Percentiles rank a stretch among this genome's conserved stretches.
phyloP scores from a whole-genome alignment of 2,888 invertebrate genomes.

The Andrena marginata region DNA sequence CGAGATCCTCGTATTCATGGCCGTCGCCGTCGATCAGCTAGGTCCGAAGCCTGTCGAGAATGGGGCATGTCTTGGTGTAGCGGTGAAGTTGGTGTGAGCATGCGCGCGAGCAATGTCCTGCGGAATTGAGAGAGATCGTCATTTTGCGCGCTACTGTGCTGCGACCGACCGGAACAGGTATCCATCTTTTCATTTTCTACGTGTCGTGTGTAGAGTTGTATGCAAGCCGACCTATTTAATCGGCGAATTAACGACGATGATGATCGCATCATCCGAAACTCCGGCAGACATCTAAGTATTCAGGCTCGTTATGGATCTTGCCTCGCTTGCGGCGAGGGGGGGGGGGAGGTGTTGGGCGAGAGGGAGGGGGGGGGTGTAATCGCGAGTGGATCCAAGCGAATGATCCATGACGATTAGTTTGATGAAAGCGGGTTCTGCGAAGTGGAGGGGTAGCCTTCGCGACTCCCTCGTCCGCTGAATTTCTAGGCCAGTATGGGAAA shows the following conservation, averaged over 20 bases:
- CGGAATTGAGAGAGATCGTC: slow-evolving; percentile 7
- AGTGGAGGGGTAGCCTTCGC: background rate
- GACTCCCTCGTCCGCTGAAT: too few species aligned
- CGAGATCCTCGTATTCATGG: slow-evolving; percentile 52
- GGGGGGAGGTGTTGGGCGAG: background rate
- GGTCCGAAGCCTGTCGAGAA: slow-evolving; percentile 79
- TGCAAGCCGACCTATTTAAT: background rate
- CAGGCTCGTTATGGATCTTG: background rate
- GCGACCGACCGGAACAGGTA: slow-evolving; percentile 2
- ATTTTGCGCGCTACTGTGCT: slow-evolving; percentile 41
- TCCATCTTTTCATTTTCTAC: slow-evolving; percentile 4
- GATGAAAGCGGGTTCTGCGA: background rate
- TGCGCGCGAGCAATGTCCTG: slow-evolving; percentile 31
- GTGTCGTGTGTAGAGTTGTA: background rate
- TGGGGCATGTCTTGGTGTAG: slow-evolving; percentile 64
- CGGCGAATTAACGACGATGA: background rate
- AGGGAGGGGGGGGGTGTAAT: background rate
- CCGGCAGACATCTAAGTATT: background rate
- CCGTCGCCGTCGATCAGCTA: slow-evolving; percentile 46
- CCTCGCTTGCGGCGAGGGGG: background rate
- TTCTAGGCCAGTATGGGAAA: too few species aligned
- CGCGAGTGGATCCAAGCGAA: background rate
- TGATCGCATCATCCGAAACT: background rate
- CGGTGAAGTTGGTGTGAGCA: slow-evolving; percentile 49
- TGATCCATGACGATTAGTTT: background rate